Base-by-base conservation (phyloP, 2,113 vertebrate species). In the Lontra canadensis region DNA sequence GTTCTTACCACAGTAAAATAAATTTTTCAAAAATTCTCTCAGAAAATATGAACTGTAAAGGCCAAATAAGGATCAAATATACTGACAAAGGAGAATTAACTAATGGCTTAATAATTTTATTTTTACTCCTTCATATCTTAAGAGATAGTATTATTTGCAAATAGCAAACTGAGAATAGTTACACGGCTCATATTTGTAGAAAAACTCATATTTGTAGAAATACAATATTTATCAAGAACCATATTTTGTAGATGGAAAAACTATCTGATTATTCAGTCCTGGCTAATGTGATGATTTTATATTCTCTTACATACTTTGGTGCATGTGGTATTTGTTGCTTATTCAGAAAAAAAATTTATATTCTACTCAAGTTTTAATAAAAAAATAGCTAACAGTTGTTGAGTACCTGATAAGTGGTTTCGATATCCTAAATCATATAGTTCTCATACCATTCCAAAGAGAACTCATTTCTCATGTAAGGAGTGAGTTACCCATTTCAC, bases 51-150 rank as follows among this genome's bases (percentile, higher is more conserved):
- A 88, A 80, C 23, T 55, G 7, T 25, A 85, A 71, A 42, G 23
- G 42, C 23, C 25, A 71, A 67, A 65, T 86, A 80, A 86, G 18
- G 25, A 79, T 88, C n/a, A 78, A 52, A 63, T 42, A 59, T 52
- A 85, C 1, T 69, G 59, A 69, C 71, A 95, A 67, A 73, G 25
- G 63, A 61, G 82, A 34, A 36, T 44, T 78, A 85, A 59, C 14
- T 59, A 44, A 73, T 49, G 39, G 7, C 7, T 88, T 80, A 67
- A 55, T 55, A 39, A 61, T 94, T 94, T 95, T 86, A 86, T 81
- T 94, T 86, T 91, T 92, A 93, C 47, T 71, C 4, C 52, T 96
- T 96, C 15, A 36, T 93, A 78, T 49, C 65, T 76, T 93, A 21
- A 88, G 7, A 93, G 15, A 69, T 39, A 84, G 49, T 85, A 84